phyloP scores from a whole-genome alignment of 2,888 invertebrate species.

The Acanthacorydalis orientalis region DNA sequence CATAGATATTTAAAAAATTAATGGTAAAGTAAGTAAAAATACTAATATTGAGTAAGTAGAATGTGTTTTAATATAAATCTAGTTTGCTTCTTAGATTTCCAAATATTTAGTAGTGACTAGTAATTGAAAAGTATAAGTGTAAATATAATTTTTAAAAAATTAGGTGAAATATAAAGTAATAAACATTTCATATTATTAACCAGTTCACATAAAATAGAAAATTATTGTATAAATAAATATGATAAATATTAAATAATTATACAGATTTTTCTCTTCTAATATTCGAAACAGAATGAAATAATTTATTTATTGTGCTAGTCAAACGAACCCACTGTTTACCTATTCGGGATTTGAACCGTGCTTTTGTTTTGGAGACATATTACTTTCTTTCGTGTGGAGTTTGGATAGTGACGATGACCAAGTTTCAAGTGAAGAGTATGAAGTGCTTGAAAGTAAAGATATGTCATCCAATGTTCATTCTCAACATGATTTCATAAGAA shows the following conservation, averaged over 20 bases:
- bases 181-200: no score
- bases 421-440: background rate
- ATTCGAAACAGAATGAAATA: background rate
- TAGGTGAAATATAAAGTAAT: no score
- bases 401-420: constrained; percentile 8
- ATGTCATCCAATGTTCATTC: background rate
- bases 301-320: constrained; percentile 26
- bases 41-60: no score
- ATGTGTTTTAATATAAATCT: no score
- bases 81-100: no score
- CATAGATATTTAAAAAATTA: no score
- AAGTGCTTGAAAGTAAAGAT: background rate
- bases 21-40: no score
- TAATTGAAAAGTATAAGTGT: no score
- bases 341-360: constrained; percentile 84
- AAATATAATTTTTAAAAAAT: no score
- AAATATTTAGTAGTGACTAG: no score
- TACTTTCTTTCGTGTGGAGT: constrained; percentile 67
- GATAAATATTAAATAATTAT: background rate
- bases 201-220: no score
- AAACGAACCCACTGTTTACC: constrained; percentile 21
- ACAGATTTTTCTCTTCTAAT: constrained; percentile 3
- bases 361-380: constrained; percentile 81
- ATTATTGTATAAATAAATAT: background rate
- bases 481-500: constrained; percentile 65